Evolutionary conservation across 2,113 vertebrate species (phyloP), one percentile per base, ranked within the genome.

Genomic region (Podiceps cristatus): DNA sequence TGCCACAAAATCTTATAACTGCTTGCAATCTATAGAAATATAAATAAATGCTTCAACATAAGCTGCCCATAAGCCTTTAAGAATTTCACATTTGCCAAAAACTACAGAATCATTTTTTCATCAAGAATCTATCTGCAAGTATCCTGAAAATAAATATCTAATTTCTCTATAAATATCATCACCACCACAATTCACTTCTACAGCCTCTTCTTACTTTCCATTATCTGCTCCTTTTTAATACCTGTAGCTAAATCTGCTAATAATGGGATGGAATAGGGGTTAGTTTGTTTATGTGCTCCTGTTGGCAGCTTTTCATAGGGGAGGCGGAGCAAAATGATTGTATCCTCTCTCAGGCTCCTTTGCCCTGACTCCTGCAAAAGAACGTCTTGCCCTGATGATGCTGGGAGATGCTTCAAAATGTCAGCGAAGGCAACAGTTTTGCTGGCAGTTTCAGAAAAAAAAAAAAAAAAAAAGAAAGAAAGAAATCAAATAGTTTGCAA

Each of bases 211-310:
- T 93, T 87, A 11, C n/a, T 91, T 90, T 92, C 68, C 27, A 18
- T 89, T 92, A 60, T 89, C 60, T 49, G 33, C 29, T 89, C 56
- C 28, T 85, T 95, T 94, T 93, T 62, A 66, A 85, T 87, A 44
- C 53, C 86, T 69, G 53, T 69, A 89, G 83, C 91, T 93, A 82
- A 81, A 91, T 93, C 80, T 95, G 76, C 52, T 97, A 92, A 92
- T 93, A 93, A 75, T 68, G 49, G 56, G 44, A 78, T 87, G 79
- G 64, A 86, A 84, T 22, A 68, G 58, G 66, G 76, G 96, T 95
- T 96, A 89, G 80, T 69, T 92, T 96, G 88, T 92, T 95, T 96
- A 80, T 88, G 69, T 78, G 68, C 60, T 93, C 25, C 73, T 2
- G 18, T 42, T 81, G 66, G 58, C 10, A 3, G 77, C 62, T 91